Evolutionary conservation across 1,140 invertebrate species (phyloP), one percentile per base, ranked within the genome.

Genomic region (Sinonovacula constricta): DNA sequence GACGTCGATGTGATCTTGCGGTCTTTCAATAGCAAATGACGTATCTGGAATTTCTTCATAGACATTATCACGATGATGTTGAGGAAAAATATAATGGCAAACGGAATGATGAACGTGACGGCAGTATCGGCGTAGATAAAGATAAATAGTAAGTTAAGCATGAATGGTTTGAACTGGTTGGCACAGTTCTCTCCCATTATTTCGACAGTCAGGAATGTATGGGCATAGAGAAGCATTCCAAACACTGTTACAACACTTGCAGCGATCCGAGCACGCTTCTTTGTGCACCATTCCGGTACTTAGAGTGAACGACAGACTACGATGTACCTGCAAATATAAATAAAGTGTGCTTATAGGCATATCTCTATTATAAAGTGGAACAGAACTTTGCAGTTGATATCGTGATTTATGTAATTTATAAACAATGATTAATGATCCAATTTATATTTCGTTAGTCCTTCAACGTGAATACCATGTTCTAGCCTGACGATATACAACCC

Each of bases 31-130:
- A 75, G 53, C 0, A 51, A 60, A 31, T 85, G 84, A n/a, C 80
- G 54, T 28, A 80, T 78, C 26, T 80, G 54, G 18, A 78, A 79
- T 26, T 63, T 78, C 54, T 79, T 78, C 39, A 83, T 86, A 69
- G 81, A 77, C 22, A 90, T 92, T 62, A 94, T 94, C 90, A 93
- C 92, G 0, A 91, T 89, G 83, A 93, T 93, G 92, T 93, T 93
- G 66, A 93, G 86, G 54, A 93, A 88, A 69, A 93, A 93, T 24
- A 93, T 85, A 3, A 92, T 86, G 0, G 93, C 85, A 0, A 70
- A 57, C 5, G 93, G 93, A 0, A 91, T 86, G 30, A 93, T 90
- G 0, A 93, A 86, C 15, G 93, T 93, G 1, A 91, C 88, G 30
- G 93, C 85, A 65, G 90, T 93, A 84, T 94, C 93, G 24, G 92